phyloP scores from a whole-genome alignment of 2,888 invertebrate species.

The Tholera decimalis region DNA sequence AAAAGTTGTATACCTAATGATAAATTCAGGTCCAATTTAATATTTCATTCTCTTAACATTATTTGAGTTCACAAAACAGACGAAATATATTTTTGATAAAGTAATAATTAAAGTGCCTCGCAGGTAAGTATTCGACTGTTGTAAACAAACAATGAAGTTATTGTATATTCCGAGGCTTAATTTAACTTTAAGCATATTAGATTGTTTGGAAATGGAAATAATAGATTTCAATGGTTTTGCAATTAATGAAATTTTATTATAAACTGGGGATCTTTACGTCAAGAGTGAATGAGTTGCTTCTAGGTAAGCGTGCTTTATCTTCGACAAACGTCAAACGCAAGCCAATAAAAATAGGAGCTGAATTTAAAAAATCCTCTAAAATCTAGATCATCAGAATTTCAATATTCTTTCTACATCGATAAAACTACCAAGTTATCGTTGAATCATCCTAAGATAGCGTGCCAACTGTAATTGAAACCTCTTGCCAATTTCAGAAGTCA shows the following conservation, averaged over 20 bases:
- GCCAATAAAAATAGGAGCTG: too few relatives aligned
- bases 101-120: constrained; percentile 14
- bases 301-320: too few relatives aligned
- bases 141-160: neutral
- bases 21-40: constrained; percentile 8
- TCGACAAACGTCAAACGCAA: too few relatives aligned
- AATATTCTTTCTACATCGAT: too few relatives aligned
- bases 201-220: constrained; percentile 6
- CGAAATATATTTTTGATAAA: neutral
- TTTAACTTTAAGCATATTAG: constrained; percentile 21
- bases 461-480: neutral
- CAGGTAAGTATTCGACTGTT: neutral
- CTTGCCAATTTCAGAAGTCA: neutral
- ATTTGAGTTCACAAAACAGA: neutral
- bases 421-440: neutral
- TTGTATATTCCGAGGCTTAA: constrained; percentile 19
- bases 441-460: too few relatives aligned
- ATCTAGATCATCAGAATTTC: too few relatives aligned
- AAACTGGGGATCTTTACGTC: too few relatives aligned
- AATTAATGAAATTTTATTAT: too few relatives aligned
- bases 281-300: too few relatives aligned
- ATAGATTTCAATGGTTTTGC: constrained; percentile 2
- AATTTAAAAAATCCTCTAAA: too few relatives aligned
- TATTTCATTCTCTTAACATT: neutral
- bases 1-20: neutral